These are phyloP conservation scores for Ophion ellenae DNA, from an alignment of 2,888 invertebrate genomes.

Conservation along the genomic window DNA sequence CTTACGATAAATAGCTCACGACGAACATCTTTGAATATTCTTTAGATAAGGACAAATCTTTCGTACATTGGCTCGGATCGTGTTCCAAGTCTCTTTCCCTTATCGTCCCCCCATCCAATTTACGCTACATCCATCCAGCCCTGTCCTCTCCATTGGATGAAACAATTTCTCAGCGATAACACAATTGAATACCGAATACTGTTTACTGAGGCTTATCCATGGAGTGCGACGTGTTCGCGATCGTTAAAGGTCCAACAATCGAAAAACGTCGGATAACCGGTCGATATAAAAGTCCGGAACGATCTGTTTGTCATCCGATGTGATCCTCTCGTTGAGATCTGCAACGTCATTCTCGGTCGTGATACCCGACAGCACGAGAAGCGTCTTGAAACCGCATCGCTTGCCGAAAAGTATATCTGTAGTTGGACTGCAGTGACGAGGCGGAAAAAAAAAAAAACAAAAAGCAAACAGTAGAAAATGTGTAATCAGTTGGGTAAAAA, in stretches of 20 bases:
- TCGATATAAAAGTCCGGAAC: constrained; percentile 83
- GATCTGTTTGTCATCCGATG: constrained; percentile 72
- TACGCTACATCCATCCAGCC: no score
- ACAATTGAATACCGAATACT: constrained; percentile 7
- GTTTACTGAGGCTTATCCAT: neutral
- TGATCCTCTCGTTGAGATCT: constrained; percentile 81
- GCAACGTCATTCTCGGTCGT: constrained; percentile 87
- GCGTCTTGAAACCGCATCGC: constrained; percentile 93
- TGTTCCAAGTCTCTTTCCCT: neutral
- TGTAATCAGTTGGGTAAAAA: neutral
- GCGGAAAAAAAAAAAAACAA: neutral
- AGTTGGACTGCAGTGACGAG: constrained; percentile 86
- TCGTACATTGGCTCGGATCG: neutral
- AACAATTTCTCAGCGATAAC: neutral
- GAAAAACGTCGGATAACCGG: constrained; percentile 80
- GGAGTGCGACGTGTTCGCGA: neutral
- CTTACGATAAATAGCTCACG: neutral
- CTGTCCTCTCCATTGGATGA: neutral
- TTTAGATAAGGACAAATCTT: neutral
- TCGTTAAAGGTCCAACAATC: constrained; percentile 49
- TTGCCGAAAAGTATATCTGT: constrained; percentile 96
- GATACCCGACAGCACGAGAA: constrained; percentile 95
- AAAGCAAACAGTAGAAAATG: neutral
- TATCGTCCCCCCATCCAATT: no score
- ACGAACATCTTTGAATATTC: neutral